Evolutionary conservation across 2,113 vertebrate species (phyloP), one percentile per base, ranked within the genome.

Genomic region (Oncorhynchus clarkii): DNA sequence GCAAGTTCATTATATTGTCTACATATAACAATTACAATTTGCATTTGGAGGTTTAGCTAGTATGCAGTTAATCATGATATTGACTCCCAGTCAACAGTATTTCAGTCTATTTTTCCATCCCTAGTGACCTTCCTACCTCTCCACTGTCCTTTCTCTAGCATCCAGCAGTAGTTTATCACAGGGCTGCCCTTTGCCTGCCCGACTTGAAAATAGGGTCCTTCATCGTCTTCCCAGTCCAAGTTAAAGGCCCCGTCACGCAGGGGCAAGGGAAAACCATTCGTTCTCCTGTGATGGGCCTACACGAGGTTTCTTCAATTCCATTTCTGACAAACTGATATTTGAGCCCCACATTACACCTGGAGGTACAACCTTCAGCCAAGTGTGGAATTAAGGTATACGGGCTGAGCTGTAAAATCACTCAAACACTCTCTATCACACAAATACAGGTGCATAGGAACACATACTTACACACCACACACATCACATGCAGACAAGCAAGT

Each of bases 121-220:
- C 54, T 24, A 49, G 11, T 80, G 84, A 88, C 82, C 82, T 85
- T 83, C 80, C 60, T 18, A 75, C 79, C 75, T 76, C 71, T 73
- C 64, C 48, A 9, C 76, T 73, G 81, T 86, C 85, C 77, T 86
- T 73, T 79, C 77, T 9, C 59, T 71, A 54, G 73, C 78, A 74
- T 90, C 89, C 79, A 76, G 76, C 20, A 73, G 73, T 88, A 84
- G 84, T 92, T 91, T 86, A 90, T 92, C 89, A 94, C 87, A 31
- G 67, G 18, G 66, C 80, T 91, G 76, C 72, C 80, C 76, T 88
- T 87, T 88, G 85, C 85, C 81, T 75, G 84, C 73, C 82, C 49
- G 72, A 65, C 76, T 75, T 87, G 79, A 90, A 94, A 86, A 82
- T 3, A 54, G 81, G 74, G 54, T 71, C 86, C 77, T 83, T 77